Evolutionary conservation across 2,797 vertebrate genomes (phyloP).

Genomic region (Helostoma temminkii): DNA sequence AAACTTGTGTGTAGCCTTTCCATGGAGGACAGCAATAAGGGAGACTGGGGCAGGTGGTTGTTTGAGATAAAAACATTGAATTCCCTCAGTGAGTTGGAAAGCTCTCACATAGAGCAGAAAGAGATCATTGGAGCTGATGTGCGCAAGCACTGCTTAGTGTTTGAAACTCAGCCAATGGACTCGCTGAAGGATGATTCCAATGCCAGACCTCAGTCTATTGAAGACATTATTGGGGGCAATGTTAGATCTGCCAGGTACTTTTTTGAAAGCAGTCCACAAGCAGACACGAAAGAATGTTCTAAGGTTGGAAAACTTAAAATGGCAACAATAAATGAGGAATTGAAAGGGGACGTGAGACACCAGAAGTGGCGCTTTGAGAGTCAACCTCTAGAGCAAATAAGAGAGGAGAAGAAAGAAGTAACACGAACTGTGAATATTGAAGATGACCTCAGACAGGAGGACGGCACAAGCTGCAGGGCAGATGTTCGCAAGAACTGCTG

Average conservation of each 20-base stretch:
- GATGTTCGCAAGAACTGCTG: conserved; percentile 88
- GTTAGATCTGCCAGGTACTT: conserved; percentile 90
- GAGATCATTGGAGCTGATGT: conserved; percentile 89
- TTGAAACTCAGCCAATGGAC: conserved; percentile 93
- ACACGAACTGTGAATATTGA: conserved; percentile 87
- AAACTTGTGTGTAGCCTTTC: conserved; percentile 88
- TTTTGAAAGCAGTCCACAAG: conserved; percentile 90
- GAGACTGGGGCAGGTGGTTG: conserved; percentile 87
- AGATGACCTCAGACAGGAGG: conserved; percentile 85
- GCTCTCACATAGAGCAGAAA: conserved; percentile 80
- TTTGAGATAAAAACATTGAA: conserved; percentile 90
- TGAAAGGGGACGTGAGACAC: conserved; percentile 90
- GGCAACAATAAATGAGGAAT: conserved; percentile 82
- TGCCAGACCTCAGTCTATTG: conserved; percentile 72
- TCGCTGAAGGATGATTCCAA: conserved; percentile 87
- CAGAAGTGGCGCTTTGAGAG: conserved; percentile 94
- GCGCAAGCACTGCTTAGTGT: conserved; percentile 90
- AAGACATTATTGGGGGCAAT: conserved; percentile 91
- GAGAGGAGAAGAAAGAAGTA: conserved; percentile 88
- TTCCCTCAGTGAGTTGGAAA: conserved; percentile 85
- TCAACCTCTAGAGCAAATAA: conserved; percentile 90
- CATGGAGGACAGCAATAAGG: conserved; percentile 87
- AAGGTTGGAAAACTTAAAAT: conserved; percentile 90
- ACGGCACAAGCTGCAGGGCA: conserved; percentile 86
- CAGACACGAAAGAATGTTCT: conserved; percentile 82